Base-by-base conservation (phyloP, 2,797 vertebrate genomes). In the Amphiprion clarkii region DNA sequence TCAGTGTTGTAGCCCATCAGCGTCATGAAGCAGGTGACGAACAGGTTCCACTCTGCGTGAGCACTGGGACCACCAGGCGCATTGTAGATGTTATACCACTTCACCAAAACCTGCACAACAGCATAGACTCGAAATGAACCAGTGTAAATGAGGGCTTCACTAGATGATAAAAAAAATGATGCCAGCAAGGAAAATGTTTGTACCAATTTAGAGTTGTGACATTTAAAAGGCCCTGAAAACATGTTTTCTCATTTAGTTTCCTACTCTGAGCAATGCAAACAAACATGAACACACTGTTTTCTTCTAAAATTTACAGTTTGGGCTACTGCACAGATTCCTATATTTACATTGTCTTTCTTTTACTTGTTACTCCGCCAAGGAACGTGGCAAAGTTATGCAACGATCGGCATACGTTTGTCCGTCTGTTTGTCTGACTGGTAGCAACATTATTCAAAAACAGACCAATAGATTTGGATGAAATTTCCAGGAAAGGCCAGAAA, bases 1-100 rank as follows among this genome's bases (percentile, higher is more conserved):
- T 99, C 97, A 0, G 98, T 99, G 92, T 97, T 98, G 94, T 99
- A 99, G 61, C 98, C 98, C 97, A 99, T 98, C 91, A 99, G 94
- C 9, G 97, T 97, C 96, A 99, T 96, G 53, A 99, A 95, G 80
- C 98, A 99, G 0, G 96, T 98, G 70, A 99, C 95, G 86, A 99
- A 99, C 54, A 97, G 91, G 87, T 95, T 99, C 98, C 98, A 99
- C 84, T 99, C 98, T 0, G 96, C 95, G 71, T 98, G 97, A 76
- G 96, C 95, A 75, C 95, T 97, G 74, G 97, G 97, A 17, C 98
- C 97, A 6, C 98, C 98, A 0, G 97, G 98, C 5, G 98, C 98
- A 0, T 99, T 99, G 83, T 98, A 97, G 74, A 96, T 97, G 57
- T 96, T 99, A 87, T 99, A 99, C 98, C 98, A 99, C 88, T 99